These are phyloP conservation scores for Rhyacophila brunnea DNA, from an alignment of 1,140 invertebrate species.

Conservation along the genomic window DNA sequence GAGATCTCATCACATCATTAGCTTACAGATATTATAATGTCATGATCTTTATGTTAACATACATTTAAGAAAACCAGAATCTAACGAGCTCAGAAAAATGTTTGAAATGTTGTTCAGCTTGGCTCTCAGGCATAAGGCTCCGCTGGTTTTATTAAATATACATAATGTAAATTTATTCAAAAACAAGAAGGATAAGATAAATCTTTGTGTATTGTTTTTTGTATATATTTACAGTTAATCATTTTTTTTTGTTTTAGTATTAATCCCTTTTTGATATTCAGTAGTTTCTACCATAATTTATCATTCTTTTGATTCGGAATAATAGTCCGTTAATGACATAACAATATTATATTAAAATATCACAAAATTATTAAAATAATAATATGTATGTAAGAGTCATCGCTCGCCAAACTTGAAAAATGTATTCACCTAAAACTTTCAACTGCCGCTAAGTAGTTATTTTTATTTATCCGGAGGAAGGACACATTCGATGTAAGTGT, in stretches of 20 bases:
- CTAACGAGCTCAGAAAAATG: background rate
- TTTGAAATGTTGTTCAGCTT: background rate
- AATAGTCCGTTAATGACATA: constrained; percentile 30
- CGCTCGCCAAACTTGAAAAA: constrained; percentile 24
- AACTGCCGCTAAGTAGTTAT: constrained; percentile 25
- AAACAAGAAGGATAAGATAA: constrained; percentile 33
- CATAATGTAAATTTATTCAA: constrained; percentile 28
- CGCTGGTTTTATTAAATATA: constrained; percentile 24
- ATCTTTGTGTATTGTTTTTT: constrained; percentile 39
- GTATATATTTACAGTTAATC: constrained; percentile 58
- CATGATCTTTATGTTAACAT: constrained; percentile 51
- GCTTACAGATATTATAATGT: constrained; percentile 59
- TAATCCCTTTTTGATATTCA: constrained; percentile 30
- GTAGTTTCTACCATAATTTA: constrained; percentile 30
- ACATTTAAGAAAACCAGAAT: constrained; percentile 30
- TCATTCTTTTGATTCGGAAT: constrained; percentile 34
- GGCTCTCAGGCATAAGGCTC: constrained; percentile 15
- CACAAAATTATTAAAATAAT: constrained; percentile 54
- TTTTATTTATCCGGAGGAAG: constrained; percentile 47
- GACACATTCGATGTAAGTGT: constrained; percentile 55
- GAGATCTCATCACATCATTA: constrained; percentile 58
- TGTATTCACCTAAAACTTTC: constrained; percentile 19
- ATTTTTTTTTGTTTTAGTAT: constrained; percentile 49
- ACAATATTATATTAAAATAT: constrained; percentile 50
- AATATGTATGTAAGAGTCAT: constrained; percentile 57